Base-by-base conservation (phyloP, 2,113 vertebrate genomes). In the Suncus etruscus region DNA sequence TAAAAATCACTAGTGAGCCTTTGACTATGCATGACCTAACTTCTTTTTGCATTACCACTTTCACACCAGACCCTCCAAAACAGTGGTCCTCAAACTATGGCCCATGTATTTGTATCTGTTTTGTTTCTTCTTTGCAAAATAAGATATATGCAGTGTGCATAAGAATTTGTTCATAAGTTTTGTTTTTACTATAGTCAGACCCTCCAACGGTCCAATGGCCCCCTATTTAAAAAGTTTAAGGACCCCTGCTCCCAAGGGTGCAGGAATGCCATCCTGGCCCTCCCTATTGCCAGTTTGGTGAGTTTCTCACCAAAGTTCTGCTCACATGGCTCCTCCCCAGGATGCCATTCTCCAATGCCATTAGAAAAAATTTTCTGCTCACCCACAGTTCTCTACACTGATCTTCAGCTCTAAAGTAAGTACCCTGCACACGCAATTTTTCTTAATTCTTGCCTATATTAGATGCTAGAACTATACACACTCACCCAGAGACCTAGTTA, bases 391-490 rank as follows among this genome's bases (percentile, higher is more conserved):
- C 47, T 32, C 61, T 1, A 65, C 6, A 68, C 16, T 65, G 3
- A 32, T 25, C 15, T 89, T 29, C 3, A 68, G 31, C 27, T 12
- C 39, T 66, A 31, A 10, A 75, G 31, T 48, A 66, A 77, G 47
- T 9, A 75, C 7, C 2, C 45, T 47, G 15, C 78, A 77, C 22
- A 16, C 12, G 31, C 6, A 12, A 39, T 45, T 75, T 29, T 68
- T 47, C 11, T 3, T 58, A 79, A 86, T 9, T 69, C 0, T 16
- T 24, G 47, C 31, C 83, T 65, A 82, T 45, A 79, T 39, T 45
- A 91, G 50, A 45, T 31, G 8, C 83, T 15, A 70, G 65, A 93
- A 89, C 69, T 68, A 78, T 1, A 12, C 11, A 73, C 58, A 87
- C 6, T 61, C 32, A 93, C 6, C 69, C 82, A 65, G 76, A 81